Conservation (phyloP, 2,797 vertebrate genomes). For the Myotis vivesi region DNA sequence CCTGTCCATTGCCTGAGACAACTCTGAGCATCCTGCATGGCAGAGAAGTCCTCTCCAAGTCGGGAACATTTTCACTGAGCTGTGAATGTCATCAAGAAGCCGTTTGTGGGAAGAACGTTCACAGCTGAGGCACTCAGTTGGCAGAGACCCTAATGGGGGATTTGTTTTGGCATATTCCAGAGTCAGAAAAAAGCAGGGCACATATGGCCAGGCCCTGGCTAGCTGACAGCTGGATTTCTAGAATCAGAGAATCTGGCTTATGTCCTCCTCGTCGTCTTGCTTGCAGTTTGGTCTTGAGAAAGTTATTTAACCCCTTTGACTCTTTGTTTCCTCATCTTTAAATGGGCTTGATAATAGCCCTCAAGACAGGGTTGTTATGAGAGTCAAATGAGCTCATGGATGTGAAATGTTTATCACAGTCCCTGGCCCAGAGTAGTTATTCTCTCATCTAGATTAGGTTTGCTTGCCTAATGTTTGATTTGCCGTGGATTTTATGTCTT, state of each 20-base stretch:
- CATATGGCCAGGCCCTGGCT: neutral
- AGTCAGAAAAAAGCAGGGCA: neutral
- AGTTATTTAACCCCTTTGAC: neutral
- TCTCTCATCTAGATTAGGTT: conserved; percentile 11
- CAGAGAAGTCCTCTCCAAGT: neutral
- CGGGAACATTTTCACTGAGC: neutral
- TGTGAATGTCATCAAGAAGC: neutral
- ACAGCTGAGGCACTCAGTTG: neutral
- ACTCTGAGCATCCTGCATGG: neutral
- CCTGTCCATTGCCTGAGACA: neutral
- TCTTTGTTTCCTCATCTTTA: neutral
- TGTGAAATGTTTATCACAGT: neutral
- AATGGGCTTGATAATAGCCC: neutral
- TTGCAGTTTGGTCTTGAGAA: neutral
- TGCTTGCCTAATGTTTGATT: conserved; percentile 33
- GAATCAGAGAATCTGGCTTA: neutral
- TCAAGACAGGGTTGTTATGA: neutral
- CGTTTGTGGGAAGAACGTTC: neutral
- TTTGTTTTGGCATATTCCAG: neutral
- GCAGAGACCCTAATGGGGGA: neutral
- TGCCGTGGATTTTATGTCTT: conserved; percentile 28
- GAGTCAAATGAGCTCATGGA: neutral
- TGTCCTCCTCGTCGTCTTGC: neutral
- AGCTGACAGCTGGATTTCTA: neutral
- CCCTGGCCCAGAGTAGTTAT: neutral